Conservation (phyloP, 2,113 vertebrate genomes). For the Trogon melanurus region DNA sequence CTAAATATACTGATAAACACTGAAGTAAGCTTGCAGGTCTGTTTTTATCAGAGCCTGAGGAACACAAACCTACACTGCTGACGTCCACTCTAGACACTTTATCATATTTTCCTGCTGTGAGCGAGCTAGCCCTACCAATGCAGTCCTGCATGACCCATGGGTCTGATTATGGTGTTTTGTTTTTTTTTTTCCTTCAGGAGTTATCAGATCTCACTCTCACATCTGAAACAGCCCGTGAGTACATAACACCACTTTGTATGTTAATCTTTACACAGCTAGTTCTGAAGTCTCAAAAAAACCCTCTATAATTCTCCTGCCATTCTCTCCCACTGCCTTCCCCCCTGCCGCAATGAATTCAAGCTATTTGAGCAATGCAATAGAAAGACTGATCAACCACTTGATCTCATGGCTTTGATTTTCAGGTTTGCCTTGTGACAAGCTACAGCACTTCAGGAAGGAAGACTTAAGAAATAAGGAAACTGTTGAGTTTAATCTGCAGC, state of each 20-base stretch:
- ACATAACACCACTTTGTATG: background rate
- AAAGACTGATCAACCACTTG: background rate
- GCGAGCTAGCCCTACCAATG: rapidly evolving
- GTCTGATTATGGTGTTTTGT: background rate
- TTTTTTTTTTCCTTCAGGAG: background rate
- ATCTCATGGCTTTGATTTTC: background rate
- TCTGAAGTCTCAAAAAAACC: background rate
- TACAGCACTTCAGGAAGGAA: background rate
- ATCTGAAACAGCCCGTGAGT: background rate
- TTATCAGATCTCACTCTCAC: background rate
- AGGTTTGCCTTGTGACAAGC: background rate
- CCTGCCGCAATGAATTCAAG: rapidly evolving
- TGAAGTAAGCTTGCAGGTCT: background rate
- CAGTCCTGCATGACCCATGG: too few species aligned
- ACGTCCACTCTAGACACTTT: background rate
- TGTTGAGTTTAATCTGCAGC: background rate
- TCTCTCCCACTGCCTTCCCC: rapidly evolving
- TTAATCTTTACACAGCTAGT: background rate
- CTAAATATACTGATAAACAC: background rate
- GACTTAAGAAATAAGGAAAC: background rate
- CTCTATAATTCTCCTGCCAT: background rate
- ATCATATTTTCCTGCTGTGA: background rate
- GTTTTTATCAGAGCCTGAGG: background rate
- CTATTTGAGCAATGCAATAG: background rate
- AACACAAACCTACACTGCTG: background rate